Evolutionary conservation across 2,888 invertebrate genomes (phyloP).

Genomic region (Rhagonycha lutea): DNA sequence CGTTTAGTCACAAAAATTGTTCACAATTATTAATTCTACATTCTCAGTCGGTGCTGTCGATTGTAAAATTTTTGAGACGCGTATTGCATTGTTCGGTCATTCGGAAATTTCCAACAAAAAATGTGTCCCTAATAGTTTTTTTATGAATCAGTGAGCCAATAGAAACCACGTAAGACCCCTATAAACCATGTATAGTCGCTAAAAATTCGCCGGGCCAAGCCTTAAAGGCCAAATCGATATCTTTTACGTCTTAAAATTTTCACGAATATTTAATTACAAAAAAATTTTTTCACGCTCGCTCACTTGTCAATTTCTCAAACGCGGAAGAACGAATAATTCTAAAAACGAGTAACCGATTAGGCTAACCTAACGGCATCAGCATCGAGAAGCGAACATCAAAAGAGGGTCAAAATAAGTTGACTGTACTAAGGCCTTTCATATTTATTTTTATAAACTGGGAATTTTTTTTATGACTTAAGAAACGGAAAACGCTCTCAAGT

Average conservation of each 20-base stretch:
- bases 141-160: constrained; percentile 58
- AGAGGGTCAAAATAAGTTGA: constrained; percentile 54
- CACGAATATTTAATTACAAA: constrained; percentile 40
- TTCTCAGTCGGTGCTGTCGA: constrained; percentile 37
- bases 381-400: constrained; percentile 51
- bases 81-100: constrained; percentile 59
- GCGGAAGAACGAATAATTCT: constrained; percentile 24
- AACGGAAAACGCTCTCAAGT: constrained; percentile 51
- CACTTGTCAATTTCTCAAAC: constrained; percentile 28
- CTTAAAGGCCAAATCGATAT: constrained; percentile 57
- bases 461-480: constrained; percentile 52
- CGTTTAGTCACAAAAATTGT: constrained; percentile 1
- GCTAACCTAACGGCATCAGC: constrained; percentile 51
- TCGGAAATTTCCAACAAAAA: constrained; percentile 67
- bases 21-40: constrained; percentile 34
- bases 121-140: constrained; percentile 53
- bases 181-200: constrained; percentile 57
- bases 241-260: constrained; percentile 54
- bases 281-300: constrained; percentile 39
- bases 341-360: constrained; percentile 43
- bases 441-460: constrained; percentile 56
- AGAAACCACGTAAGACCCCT: constrained; percentile 57
- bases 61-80: constrained; percentile 54
- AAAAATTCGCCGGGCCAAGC: constrained; percentile 55
- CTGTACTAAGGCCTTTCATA: constrained; percentile 54